Base-by-base conservation (phyloP, 2,888 invertebrate species). In the Calliphora vomitoria region DNA sequence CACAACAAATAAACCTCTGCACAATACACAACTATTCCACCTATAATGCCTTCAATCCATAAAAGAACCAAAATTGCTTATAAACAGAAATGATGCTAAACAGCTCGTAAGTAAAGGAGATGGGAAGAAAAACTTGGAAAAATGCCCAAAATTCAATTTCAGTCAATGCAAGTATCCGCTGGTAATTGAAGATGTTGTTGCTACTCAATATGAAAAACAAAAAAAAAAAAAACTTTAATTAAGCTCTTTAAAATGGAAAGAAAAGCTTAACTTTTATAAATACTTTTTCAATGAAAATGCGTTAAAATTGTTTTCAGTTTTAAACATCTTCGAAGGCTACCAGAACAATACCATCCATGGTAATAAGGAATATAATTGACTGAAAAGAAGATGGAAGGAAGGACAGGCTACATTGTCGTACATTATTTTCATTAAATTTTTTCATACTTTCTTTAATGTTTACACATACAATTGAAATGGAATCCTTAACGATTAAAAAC, bases 91-190 rank as follows among this genome's bases (percentile, higher is more conserved):
- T n/a, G 5, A 6, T 58, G 71, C 13, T 47, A 71, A 47, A 31
- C 20, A 1, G n/a, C 11, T 18, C 11, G 38, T 18, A 38, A 41
- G 18, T 31, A 31, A 41, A 6, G 41, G 41, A 53, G 25, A 25
- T 35, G 18, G 35, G 50, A 1, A 20, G 20, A 8, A 25, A 50
- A 53, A 44, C 18, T 81, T 85, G 64, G 85, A 62, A 85, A 76
- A 35, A 55, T 75, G 69, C 75, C 85, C 64, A 75, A 58, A 80
- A 71, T 38, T 60, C 47, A 69, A 60, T 60, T 71, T n/a, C n/a
- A 25, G 18, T 62, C 35, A 75, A 44, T 38, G 38, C 53, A 8
- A 41, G n/a, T n/a, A n/a, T n/a, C n/a, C n/a, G n/a, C n/a, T 25
- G 25, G 25, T 25, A 25, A 25, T 25, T 25, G 25, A 25, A 25